Evolutionary conservation across 2,888 invertebrate genomes (phyloP), one percentile per base, ranked within the genome.

Genomic region (Ophion slaviceki): DNA sequence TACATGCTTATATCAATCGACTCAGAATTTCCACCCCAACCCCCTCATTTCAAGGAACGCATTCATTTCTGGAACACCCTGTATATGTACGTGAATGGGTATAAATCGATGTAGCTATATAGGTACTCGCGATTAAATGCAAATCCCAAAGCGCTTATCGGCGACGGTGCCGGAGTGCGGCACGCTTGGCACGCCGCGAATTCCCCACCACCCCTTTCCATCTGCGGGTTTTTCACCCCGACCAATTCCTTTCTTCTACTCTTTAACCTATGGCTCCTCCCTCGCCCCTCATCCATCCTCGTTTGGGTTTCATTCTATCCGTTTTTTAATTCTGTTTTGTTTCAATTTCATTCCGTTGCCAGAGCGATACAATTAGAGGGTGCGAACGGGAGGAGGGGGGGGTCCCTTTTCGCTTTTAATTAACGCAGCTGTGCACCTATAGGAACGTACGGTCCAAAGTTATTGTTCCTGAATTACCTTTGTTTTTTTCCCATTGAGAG

Each of bases 71-170:
- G 32, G 32, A 4, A 32, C 32, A 32, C 32, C 32, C 32, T 32
- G 32, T 32, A 32, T 61, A 40, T 45, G 40, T 68, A n/a, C 24
- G 45, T 68, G 59, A 40, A 36, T 17, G 10, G 28, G 62, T 74
- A 57, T 83, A 79, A 80, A 84, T 77, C 45, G 24, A 80, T 80
- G 72, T 72, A 8, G 53, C 59, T 61, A 59, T 75, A 64, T 53
- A 32, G 64, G 57, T 79, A 81, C 74, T 78, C 82, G 87, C 88
- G 90, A 90, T 91, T 90, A 90, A 91, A 91, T 90, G 90, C 89
- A 90, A 90, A 91, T 90, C 89, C 88, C 87, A 82, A 79, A 82
- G 87, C 86, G 88, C 87, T 89, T 88, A 88, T 88, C 88, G 87
- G 89, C 88, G 88, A 88, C 88, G 84, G 82, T 80, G 66, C 68